These are phyloP conservation scores for Hiodon alosoides DNA, from an alignment of 2,113 vertebrate genomes.

Conservation along the genomic window DNA sequence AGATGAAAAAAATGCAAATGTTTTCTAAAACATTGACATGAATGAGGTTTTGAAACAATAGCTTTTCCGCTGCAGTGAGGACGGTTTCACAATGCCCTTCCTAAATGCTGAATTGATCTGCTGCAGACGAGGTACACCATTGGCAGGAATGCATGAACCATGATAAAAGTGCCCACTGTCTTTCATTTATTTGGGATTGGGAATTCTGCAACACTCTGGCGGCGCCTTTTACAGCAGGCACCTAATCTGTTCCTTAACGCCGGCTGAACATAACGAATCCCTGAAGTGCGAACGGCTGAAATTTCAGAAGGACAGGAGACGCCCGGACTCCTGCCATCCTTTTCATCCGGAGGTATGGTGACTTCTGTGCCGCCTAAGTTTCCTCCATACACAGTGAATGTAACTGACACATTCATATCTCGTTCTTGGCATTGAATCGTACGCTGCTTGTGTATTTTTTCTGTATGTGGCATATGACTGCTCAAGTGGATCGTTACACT, in stretches of 20 bases:
- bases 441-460: conserved; percentile 34
- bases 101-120: conserved; percentile 49
- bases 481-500: too few species aligned
- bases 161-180: conserved; percentile 9
- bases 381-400: conserved; percentile 19
- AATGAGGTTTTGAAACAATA: conserved; percentile 29
- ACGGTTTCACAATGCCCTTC: conserved; percentile 42
- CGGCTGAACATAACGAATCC: conserved; percentile 91
- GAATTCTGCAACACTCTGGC: not conserved
- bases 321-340: conserved; percentile 92
- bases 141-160: conserved; percentile 11
- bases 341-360: conserved; percentile 84
- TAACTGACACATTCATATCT: not conserved
- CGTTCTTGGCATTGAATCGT: too few species aligned
- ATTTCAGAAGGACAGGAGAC: conserved; percentile 92
- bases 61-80: conserved; percentile 24
- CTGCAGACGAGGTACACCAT: conserved; percentile 39
- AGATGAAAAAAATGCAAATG: conserved; percentile 29
- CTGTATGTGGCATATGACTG: too few species aligned
- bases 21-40: conserved; percentile 28
- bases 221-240: not conserved
- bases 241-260: conserved; percentile 70
- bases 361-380: not conserved
- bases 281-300: conserved; percentile 94
- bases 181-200: conserved; percentile 4